These are phyloP conservation scores for Melanotaenia parkinsoni DNA, from an alignment of 2,797 vertebrate genomes.

Conservation along the genomic window DNA sequence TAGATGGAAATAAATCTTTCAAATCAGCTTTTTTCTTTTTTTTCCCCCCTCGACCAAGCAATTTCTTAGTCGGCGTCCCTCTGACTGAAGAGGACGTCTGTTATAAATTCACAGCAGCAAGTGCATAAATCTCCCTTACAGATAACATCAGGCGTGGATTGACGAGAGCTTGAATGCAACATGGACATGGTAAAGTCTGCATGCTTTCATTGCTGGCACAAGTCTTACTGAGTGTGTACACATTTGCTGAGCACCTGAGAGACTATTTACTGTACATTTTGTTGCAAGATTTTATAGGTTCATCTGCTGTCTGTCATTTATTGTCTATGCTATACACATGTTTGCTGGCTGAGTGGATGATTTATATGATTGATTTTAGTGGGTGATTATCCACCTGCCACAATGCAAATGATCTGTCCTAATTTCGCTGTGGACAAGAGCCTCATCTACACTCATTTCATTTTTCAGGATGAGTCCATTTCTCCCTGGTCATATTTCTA, in stretches of 20 bases:
- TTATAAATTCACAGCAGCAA: conserved; percentile 83
- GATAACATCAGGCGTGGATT: conserved; percentile 82
- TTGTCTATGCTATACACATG: conserved; percentile 49
- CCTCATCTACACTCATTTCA: conserved; percentile 35
- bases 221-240: conserved; percentile 47
- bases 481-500: conserved; percentile 36
- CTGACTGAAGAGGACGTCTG: conserved; percentile 76
- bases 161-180: conserved; percentile 60
- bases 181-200: conserved; percentile 57
- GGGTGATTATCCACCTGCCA: conserved; percentile 69
- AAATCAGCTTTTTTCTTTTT: conserved; percentile 65
- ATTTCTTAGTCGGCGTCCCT: conserved; percentile 80
- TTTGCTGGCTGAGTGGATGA: conserved; percentile 39
- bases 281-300: conserved; percentile 62
- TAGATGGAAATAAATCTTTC: conserved; percentile 85
- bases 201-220: conserved; percentile 48
- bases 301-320: conserved; percentile 63
- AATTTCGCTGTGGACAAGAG: conserved; percentile 47
- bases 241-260: conserved; percentile 48
- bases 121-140: conserved; percentile 84
- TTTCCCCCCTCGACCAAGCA: conserved; percentile 65
- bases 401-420: conserved; percentile 60
- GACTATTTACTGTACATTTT: conserved; percentile 51
- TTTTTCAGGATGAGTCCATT: conserved; percentile 23
- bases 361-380: conserved; percentile 64